Base-by-base conservation (phyloP, 2,888 invertebrate species). In the Phyto melanocephala region DNA sequence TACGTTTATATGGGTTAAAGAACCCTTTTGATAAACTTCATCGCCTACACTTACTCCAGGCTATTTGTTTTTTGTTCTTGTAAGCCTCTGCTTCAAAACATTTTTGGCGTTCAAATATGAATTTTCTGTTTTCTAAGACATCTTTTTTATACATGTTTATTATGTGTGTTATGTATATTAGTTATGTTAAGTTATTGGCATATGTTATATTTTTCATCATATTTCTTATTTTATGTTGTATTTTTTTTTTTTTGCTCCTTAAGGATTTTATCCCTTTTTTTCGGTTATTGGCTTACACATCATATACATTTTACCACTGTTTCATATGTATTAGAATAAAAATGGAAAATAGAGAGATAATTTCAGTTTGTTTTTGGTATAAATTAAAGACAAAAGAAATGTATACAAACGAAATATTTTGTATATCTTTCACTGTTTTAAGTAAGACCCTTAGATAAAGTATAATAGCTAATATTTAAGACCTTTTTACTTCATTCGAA, bases 161-260 rank as follows among this genome's bases (percentile, higher is more conserved):
- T 28, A 28, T 28, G 28, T 28, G 28, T 28, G 28, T 28, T 22
- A 2, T 33, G 1, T 40, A 22, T 56, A 35, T 45, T 35, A 62
- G 62, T 70, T 13, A 37, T 6, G 45, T 70, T 35, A 42, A 63
- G 70, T 77, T 77, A 62, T 62, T 77, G 77, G 62, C 70, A 77
- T 77, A 77, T 77, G 70, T 54, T 70, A 52, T 45, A 70, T 24
- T 33, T 77, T 77, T 45, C 52, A 62, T 68, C 33, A 50, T 13
- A 40, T 50, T 67, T 22, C 40, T 20, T n/a, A 22, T 24, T 22
- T 52, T 5, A 20, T 28, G 2, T 56, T 5, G 35, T 63, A 13
- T 24, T 28, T 2, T 28, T 54, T n/a, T 10, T 60, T 37, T 37
- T 68, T 54, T 15, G 62, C 52, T 77, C 35, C 60, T 37, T 24